Percentiles rank a stretch among this genome's conserved stretches.
phyloP scores from a whole-genome alignment of 2,113 vertebrate genomes.

The Puffinus mauretanicus region DNA sequence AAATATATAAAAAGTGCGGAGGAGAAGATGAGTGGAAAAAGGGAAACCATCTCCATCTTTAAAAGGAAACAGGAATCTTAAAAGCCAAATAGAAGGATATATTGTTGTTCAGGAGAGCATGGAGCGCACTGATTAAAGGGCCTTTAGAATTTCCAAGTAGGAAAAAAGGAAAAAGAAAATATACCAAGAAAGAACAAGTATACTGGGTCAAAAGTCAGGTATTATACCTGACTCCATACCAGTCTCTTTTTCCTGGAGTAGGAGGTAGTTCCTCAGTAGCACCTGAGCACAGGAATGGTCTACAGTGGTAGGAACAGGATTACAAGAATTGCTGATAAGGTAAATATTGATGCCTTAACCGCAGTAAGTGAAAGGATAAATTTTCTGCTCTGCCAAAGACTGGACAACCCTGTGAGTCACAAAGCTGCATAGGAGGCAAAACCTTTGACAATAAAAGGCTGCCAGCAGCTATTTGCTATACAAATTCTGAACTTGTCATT shows the following conservation, averaged over 20 bases:
- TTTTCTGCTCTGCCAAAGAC: background rate
- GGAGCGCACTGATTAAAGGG: background rate
- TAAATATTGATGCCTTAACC: background rate
- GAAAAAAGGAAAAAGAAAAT: background rate
- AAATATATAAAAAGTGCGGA: background rate
- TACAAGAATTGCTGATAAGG: background rate
- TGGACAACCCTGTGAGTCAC: background rate
- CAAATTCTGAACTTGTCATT: background rate
- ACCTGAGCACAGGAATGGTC: background rate
- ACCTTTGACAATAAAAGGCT: constrained; percentile 10
- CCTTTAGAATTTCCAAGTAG: background rate
- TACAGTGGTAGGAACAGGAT: background rate
- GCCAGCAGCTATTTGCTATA: background rate
- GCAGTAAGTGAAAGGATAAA: background rate
- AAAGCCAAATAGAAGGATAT: background rate
- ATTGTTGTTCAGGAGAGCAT: background rate
- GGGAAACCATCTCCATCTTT: background rate
- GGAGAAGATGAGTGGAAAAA: background rate
- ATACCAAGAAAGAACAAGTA: background rate
- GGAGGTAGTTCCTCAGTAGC: background rate
- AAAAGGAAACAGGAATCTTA: background rate
- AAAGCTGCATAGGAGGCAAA: background rate
- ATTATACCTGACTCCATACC: background rate
- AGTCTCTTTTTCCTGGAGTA: background rate
- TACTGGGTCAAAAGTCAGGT: background rate